Evolutionary conservation across 2,888 invertebrate species (phyloP).

Genomic region (Ectemnius cavifrons): DNA sequence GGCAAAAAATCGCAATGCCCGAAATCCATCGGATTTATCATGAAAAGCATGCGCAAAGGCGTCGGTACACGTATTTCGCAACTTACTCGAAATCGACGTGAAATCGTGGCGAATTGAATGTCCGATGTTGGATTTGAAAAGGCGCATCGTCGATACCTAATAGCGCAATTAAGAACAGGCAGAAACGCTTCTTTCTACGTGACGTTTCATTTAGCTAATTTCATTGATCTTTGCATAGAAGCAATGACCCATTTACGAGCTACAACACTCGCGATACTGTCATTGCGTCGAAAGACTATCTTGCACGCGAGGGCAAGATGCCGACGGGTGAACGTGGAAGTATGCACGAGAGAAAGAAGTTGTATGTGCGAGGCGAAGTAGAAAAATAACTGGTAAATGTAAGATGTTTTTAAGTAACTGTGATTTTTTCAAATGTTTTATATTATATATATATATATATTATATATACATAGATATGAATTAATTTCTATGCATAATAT

Average conservation of each 20-base stretch:
- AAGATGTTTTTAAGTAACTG: constrained; percentile 74
- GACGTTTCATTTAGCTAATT: constrained; percentile 22
- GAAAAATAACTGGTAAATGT: constrained; percentile 41
- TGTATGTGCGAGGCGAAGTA: neutral
- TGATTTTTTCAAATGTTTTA: constrained; percentile 76
- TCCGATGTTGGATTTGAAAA: too few relatives aligned
- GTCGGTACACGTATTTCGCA: too few relatives aligned
- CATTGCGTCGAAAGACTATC: constrained; percentile 5
- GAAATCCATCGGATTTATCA: too few relatives aligned
- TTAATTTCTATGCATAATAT: constrained; percentile 71
- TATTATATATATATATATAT: constrained; percentile 57
- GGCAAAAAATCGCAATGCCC: too few relatives aligned
- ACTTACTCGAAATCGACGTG: too few relatives aligned
- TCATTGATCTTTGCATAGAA: constrained; percentile 4
- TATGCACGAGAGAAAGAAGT: constrained; percentile 18
- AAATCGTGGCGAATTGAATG: too few relatives aligned
- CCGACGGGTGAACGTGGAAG: neutral
- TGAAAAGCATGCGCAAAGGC: too few relatives aligned
- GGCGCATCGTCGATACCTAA: too few relatives aligned
- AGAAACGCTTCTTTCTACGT: neutral
- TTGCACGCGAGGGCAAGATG: neutral
- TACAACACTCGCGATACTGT: neutral
- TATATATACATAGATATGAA: constrained; percentile 67
- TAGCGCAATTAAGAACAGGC: too few relatives aligned
- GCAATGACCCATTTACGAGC: constrained; percentile 1